Base-by-base conservation (phyloP, 2,113 vertebrate species). In the Paralichthys olivaceus region DNA sequence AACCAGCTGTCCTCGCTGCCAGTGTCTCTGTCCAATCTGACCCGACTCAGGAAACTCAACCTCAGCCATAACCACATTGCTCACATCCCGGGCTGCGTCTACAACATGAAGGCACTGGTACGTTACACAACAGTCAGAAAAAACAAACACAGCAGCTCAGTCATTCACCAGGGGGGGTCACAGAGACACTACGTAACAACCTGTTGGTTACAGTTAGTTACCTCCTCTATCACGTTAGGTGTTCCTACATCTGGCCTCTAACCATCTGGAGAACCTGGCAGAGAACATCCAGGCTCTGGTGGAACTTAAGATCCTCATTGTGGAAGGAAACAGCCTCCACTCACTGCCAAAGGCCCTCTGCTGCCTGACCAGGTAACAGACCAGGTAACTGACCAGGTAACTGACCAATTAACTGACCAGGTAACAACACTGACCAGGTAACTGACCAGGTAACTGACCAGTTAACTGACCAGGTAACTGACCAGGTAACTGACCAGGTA, bases 241-340 rank as follows among this genome's bases (percentile, higher is more conserved):
- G 51, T 98, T 98, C 90, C 83, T 98, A 67, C 95, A 99, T 11
- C 85, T 98, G 29, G 96, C 96, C 58, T 95, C 88, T 60, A 98
- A 98, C 66, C 93, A 69, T 63, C 93, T 98, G 77, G 96, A 97
- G 72, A 96, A 92, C 83, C 94, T 99, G 0, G 95, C 96, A 0
- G 97, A 99, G 71, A 96, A 95, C 25, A 94, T 98, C 76, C 94
- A 96, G 78, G 91, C 93, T 2, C 93, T 99, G 86, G 85, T 84
- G 61, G 87, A 94, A 29, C 83, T 98, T 23, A 96, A 96, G 85
- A 97, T 97, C 75, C 94, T 98, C 54, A 98, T 98, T 0, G 77
- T 94, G 0, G 97, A 99, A 80, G 94, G 92, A 26, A 99, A 98
- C 89, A 92, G 82, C 3, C 95, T 98, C 45, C 95, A 94, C 60